Evolutionary conservation across 2,113 vertebrate species (phyloP).

Genomic region (Gopherus flavomarginatus): DNA sequence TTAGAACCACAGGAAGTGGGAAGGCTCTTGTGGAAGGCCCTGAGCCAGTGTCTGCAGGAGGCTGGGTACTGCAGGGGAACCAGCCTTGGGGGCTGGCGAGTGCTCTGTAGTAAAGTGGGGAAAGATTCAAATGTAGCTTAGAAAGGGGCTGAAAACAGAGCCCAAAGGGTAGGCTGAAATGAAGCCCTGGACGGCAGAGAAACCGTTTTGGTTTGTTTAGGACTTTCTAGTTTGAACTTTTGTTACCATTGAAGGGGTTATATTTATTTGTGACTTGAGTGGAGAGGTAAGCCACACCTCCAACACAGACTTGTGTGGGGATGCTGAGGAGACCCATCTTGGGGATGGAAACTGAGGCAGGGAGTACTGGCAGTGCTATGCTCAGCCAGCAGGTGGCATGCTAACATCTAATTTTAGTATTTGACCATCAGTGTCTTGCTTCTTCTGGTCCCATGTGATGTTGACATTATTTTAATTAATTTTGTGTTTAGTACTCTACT

Average conservation of each 20-base stretch:
- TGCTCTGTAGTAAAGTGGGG: not conserved
- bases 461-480: conserved; percentile 26
- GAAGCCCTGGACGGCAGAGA: not conserved
- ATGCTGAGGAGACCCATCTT: not conserved
- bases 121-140: not conserved
- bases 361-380: not conserved
- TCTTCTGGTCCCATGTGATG: not conserved
- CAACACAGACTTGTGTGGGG: not conserved
- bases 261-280: not conserved
- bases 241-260: not conserved
- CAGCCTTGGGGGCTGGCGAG: too few species aligned
- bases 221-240: not conserved
- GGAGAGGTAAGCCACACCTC: not conserved
- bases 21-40: too few species aligned
- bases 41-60: too few species aligned
- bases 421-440: not conserved
- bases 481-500: not conserved
- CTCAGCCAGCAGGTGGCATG: not conserved
- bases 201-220: not conserved
- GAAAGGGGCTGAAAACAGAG: not conserved
- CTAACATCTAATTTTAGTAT: not conserved
- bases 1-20: too few species aligned
- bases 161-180: not conserved
- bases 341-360: not conserved
- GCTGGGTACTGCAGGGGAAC: too few species aligned